Conservation (phyloP, 37 sponge, comb jelly and placozoan species). For the Crambe crambe region DNA sequence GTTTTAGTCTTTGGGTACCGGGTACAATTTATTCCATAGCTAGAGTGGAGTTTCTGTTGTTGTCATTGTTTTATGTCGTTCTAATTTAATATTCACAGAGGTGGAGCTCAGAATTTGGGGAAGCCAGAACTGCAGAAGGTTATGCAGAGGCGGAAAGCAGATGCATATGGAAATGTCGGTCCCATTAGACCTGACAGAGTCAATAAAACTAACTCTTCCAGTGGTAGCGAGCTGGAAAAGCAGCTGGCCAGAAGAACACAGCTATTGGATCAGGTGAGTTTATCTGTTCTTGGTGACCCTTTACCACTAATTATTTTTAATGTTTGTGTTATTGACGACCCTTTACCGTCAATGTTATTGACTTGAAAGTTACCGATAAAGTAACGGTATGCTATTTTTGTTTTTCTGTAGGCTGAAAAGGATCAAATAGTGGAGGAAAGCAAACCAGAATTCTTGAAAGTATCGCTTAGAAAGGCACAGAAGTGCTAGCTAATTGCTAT, state of each 20-base stretch:
- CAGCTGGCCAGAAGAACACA: constrained; percentile 60
- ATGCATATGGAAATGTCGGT: constrained; percentile 55
- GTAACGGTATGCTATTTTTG: no score
- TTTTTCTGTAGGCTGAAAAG: constrained; percentile 38
- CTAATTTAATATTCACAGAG: constrained; percentile 23
- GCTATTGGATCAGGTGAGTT: constrained; percentile 49
- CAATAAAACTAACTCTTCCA: background rate
- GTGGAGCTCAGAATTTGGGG: constrained; percentile 50
- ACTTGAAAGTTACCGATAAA: no score
- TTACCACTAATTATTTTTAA: background rate
- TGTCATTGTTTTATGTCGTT: background rate
- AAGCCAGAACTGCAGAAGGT: constrained; percentile 66
- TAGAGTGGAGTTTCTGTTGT: background rate
- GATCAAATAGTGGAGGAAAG: constrained; percentile 21
- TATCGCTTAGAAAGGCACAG: constrained; percentile 52
- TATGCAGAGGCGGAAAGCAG: constrained; percentile 50
- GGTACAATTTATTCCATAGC: no score
- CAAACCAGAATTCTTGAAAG: constrained; percentile 81
- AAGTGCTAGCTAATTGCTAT: background rate
- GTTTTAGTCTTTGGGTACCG: no score
- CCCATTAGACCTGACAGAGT: constrained; percentile 25
- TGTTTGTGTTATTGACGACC: background rate
- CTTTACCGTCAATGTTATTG: background rate
- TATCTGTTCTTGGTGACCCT: background rate
- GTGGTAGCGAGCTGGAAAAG: constrained; percentile 43